Evolutionary conservation across 2,888 invertebrate species (phyloP).

Genomic region (Drosophila affinis): DNA sequence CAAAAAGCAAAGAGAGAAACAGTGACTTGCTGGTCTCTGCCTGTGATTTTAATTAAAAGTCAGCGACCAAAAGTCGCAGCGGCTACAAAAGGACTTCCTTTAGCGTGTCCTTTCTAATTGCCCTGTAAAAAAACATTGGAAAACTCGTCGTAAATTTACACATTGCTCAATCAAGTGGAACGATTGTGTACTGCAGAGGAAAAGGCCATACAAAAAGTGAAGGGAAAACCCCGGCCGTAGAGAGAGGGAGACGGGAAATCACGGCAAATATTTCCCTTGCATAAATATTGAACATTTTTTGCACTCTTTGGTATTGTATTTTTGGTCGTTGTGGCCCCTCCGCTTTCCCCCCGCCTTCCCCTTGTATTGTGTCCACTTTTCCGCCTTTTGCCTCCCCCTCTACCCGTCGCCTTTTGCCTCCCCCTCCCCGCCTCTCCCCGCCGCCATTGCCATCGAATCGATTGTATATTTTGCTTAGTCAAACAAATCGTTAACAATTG

Average conservation of each 20-base stretch:
- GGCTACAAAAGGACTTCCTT: conserved; percentile 64
- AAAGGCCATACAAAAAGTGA: conserved; percentile 18
- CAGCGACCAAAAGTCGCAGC: conserved; percentile 21
- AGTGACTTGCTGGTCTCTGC: conserved; percentile 51
- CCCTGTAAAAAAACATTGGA: conserved; percentile 32
- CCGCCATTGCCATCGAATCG: not conserved
- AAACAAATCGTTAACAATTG: conserved; percentile 74
- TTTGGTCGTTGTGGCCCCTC: conserved; percentile 1
- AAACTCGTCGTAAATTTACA: conserved; percentile 52
- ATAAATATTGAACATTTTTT: conserved; percentile 61
- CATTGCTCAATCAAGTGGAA: conserved; percentile 70
- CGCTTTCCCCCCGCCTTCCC: conserved; percentile 15
- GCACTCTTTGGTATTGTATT: conserved; percentile 31
- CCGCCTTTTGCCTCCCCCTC: not conserved
- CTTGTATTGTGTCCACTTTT: not conserved
- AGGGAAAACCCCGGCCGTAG: not conserved
- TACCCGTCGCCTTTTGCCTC: not conserved
- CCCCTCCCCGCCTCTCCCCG: too few relatives aligned
- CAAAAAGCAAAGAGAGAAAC: conserved; percentile 34
- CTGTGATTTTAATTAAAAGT: conserved; percentile 77
- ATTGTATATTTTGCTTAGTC: conserved; percentile 36
- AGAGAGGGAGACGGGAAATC: conserved; percentile 39
- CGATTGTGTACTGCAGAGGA: conserved; percentile 50
- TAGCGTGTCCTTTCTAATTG: conserved; percentile 65
- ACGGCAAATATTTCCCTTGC: conserved; percentile 63